Conservation (phyloP, 2,797 vertebrate genomes). For the Tragopan temminckii region DNA sequence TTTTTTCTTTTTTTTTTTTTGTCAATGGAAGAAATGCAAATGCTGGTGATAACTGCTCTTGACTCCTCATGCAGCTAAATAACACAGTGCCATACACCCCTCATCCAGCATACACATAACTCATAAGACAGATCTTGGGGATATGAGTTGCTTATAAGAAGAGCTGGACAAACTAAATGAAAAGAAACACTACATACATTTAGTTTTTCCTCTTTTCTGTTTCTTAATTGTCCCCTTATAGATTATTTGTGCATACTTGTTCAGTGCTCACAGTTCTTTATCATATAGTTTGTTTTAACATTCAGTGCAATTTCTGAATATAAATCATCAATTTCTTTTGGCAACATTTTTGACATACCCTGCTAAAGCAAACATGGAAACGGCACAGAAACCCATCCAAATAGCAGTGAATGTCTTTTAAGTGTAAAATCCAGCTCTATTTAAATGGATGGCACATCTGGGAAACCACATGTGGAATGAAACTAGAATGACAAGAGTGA, state of each 20-base stretch:
- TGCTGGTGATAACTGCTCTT: neutral
- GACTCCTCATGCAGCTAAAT: neutral
- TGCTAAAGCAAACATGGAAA: neutral
- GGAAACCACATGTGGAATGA: neutral
- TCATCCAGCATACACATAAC: neutral
- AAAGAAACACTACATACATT: neutral
- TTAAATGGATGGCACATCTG: neutral
- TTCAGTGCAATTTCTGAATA: neutral
- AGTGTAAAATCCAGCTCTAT: slow-evolving; percentile 14
- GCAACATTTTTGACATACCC: neutral
- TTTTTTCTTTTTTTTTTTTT: neutral
- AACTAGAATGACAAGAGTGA: neutral
- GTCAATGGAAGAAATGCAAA: neutral
- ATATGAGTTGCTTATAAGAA: neutral
- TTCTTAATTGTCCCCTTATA: neutral
- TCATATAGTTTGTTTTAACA: neutral
- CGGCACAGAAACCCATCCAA: neutral
- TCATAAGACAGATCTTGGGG: neutral
- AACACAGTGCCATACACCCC: neutral
- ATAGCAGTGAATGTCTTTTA: neutral
- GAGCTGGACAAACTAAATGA: slow-evolving; percentile 9
- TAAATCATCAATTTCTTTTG: neutral
- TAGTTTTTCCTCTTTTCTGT: neutral
- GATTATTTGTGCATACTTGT: neutral
- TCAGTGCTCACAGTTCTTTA: neutral